These are phyloP conservation scores for Laticauda colubrina DNA, from an alignment of 2,113 vertebrate genomes.

Conservation along the genomic window DNA sequence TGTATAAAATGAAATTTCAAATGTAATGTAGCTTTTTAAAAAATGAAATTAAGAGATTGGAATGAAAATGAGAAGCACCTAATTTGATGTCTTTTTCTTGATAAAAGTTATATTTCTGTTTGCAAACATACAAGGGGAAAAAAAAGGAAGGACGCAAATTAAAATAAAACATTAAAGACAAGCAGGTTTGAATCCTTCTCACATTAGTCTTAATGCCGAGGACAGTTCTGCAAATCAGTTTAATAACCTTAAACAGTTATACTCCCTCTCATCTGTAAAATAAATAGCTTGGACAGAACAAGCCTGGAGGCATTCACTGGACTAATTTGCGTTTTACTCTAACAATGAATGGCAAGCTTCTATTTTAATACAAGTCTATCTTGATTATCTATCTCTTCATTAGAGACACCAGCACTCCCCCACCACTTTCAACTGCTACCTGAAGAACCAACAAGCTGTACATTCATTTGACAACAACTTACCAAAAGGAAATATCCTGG, in stretches of 20 bases:
- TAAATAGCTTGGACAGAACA: constrained; percentile 77
- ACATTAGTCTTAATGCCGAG: constrained; percentile 67
- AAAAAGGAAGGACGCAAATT: constrained; percentile 58
- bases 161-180: constrained; percentile 59
- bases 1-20: background rate
- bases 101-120: constrained; percentile 50
- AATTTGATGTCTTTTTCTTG: constrained; percentile 53
- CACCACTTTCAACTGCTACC: background rate
- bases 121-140: constrained; percentile 60
- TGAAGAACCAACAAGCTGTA: background rate
- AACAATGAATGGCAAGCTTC: constrained; percentile 47
- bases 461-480: background rate
- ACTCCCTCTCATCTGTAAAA: constrained; percentile 61
- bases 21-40: background rate
- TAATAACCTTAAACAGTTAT: constrained; percentile 77
- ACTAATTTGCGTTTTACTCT: constrained; percentile 63
- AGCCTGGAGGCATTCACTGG: constrained; percentile 66
- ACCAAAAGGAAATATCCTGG: background rate
- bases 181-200: constrained; percentile 51
- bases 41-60: constrained; percentile 46
- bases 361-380: constrained; percentile 6
- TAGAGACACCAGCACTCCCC: constrained; percentile 25
- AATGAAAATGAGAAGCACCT: constrained; percentile 53
- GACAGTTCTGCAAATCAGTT: constrained; percentile 82
- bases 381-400: constrained; percentile 37